phyloP scores from a whole-genome alignment of 2,888 invertebrate genomes.

The Hemaris fuciformis region DNA sequence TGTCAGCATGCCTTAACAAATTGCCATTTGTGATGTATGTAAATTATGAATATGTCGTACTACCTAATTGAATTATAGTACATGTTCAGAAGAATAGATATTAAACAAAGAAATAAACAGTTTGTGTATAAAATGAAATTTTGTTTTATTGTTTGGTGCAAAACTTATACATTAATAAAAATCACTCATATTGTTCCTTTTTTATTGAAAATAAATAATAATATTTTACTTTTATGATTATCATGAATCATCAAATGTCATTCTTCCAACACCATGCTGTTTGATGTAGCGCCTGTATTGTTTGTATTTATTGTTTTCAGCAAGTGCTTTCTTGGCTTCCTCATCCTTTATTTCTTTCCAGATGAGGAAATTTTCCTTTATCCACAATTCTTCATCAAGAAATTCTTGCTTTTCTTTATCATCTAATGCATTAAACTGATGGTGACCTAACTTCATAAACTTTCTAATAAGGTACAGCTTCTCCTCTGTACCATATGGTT shows the following conservation, averaged over 20 bases:
- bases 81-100: constrained; percentile 69
- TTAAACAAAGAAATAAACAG: constrained; percentile 70
- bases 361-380: constrained; percentile 86
- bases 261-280: constrained; percentile 92
- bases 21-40: constrained; percentile 73
- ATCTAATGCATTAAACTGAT: constrained; percentile 87
- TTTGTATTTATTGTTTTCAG: constrained; percentile 93
- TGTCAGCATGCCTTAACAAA: constrained; percentile 64
- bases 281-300: constrained; percentile 94
- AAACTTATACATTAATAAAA: constrained; percentile 13
- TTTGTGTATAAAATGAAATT: constrained; percentile 59
- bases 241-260: constrained; percentile 94
- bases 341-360: constrained; percentile 94
- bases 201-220: constrained; percentile 9
- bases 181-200: background rate
- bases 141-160: constrained; percentile 54
- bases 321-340: constrained; percentile 90
- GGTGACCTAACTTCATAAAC: constrained; percentile 86
- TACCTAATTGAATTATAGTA: constrained; percentile 65
- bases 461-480: constrained; percentile 92
- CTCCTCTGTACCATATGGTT: constrained; percentile 91
- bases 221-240: constrained; percentile 21
- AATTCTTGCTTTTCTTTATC: constrained; percentile 88
- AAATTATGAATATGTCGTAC: constrained; percentile 59
- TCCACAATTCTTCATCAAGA: constrained; percentile 90